Evolutionary conservation across 2,888 invertebrate genomes (phyloP), one percentile per base, ranked within the genome.

Genomic region (Aradus depressus): DNA sequence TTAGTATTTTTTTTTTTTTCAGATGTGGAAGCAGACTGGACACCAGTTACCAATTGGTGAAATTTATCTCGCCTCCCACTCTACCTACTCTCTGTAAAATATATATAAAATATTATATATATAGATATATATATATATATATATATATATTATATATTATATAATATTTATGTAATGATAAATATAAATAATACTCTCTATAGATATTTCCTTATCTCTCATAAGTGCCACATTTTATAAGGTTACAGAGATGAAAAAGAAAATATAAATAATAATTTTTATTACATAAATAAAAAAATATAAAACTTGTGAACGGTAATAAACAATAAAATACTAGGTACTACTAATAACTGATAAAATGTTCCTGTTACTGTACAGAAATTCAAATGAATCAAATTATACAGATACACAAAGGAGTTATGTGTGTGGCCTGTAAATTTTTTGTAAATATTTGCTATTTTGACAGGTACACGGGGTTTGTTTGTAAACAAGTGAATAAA

Each of bases 351-450:
- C 53, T 22, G 51, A 53, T 53, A 68, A 70, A n/a, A n/a, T n/a
- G n/a, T n/a, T n/a, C n/a, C n/a, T 69, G 70, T 72, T 71, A 70
- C 71, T 71, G 68, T 68, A 68, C 70, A 70, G 69, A 70, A n/a
- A 68, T 69, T 68, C 67, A 69, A 66, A 64, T n/a, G 64, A 64
- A 62, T 56, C 57, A 54, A 57, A 54, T 53, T 55, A 51, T 51
- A 43, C 19, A 43, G 37, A n/a, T n/a, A n/a, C n/a, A n/a, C 43
- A 53, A 45, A 50, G 49, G 51, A 48, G 51, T 45, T n/a, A 47
- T 53, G 53, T 53, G 50, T 26, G 55, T 55, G 56, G 56, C 55
- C 55, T 55, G 55, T 56, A 56, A 47, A 56, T 56, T 55, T 49
- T 53, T 56, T 56, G 56, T 56, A 56, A 53, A 56, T 56, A 55